A percentile compares a stretch with the other conserved stretches of the same genome.
Evolutionary conservation across 1,140 invertebrate genomes (phyloP).

Genomic region (Batillaria attramentaria): DNA sequence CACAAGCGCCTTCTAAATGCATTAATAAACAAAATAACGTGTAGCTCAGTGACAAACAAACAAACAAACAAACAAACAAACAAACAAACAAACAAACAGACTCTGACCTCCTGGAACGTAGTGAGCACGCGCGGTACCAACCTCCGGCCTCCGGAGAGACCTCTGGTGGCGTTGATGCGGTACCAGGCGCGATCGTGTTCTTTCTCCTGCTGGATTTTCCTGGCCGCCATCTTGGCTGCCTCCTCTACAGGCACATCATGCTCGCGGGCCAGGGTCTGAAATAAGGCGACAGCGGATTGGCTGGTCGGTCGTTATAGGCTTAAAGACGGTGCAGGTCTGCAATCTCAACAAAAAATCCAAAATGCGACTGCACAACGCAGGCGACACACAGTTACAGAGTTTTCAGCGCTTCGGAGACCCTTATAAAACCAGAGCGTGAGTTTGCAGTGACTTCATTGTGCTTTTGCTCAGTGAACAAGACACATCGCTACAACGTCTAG

Average conservation of each 20-base stretch:
- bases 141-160: conserved; percentile 73
- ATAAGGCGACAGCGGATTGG: not conserved
- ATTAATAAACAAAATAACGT: too few species aligned
- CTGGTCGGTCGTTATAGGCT: not conserved
- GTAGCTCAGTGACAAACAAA: too few species aligned
- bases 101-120: conserved; percentile 60
- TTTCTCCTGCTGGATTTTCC: conserved; percentile 74
- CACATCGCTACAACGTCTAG: too few species aligned
- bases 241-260: conserved; percentile 77
- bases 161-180: conserved; percentile 77
- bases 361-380: not conserved
- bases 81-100: not conserved
- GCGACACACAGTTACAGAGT: not conserved
- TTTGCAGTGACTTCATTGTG: too few species aligned
- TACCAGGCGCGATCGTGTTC: conserved; percentile 77
- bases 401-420: too few species aligned
- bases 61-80: not conserved
- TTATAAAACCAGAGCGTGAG: too few species aligned
- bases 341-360: not conserved
- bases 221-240: conserved; percentile 77
- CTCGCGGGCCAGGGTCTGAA: conserved; percentile 76
- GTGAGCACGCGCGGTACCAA: conserved; percentile 58
- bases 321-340: not conserved
- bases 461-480: too few species aligned
- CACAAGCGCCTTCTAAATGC: too few species aligned